phyloP scores from a whole-genome alignment of 2,113 vertebrate genomes.

The Macaca fascicularis region DNA sequence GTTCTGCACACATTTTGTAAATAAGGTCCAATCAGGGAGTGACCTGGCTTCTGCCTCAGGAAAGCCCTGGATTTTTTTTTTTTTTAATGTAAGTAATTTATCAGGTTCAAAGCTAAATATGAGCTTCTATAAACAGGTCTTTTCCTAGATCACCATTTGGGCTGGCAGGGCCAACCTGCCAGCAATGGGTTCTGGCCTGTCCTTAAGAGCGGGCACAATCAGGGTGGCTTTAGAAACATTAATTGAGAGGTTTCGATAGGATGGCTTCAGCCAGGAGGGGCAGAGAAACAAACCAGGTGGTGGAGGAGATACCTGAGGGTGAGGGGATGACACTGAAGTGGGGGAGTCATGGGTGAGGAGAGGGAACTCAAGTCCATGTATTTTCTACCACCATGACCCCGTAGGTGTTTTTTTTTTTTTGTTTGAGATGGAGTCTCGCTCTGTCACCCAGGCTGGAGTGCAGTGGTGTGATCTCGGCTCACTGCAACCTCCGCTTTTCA shows the following conservation, averaged over 20 bases:
- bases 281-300: neutral
- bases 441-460: too few species aligned
- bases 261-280: neutral
- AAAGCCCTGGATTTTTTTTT: too few species aligned
- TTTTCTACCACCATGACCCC: neutral
- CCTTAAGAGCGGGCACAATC: neutral
- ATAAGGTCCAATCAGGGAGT: neutral
- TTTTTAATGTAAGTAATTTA: neutral
- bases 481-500: too few species aligned
- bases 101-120: neutral
- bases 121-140: neutral
- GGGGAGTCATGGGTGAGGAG: accelerated
- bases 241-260: neutral
- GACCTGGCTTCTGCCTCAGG: neutral
- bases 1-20: neutral
- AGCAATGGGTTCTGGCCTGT: neutral
- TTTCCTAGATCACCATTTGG: neutral
- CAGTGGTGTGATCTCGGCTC: too few species aligned
- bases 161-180: neutral
- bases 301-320: accelerated
- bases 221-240: neutral
- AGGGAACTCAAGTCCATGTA: neutral
- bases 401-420: too few species aligned
- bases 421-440: too few species aligned
- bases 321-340: neutral